phyloP scores from a whole-genome alignment of 2,888 invertebrate species.

The Rhagophthalmus giganteus region DNA sequence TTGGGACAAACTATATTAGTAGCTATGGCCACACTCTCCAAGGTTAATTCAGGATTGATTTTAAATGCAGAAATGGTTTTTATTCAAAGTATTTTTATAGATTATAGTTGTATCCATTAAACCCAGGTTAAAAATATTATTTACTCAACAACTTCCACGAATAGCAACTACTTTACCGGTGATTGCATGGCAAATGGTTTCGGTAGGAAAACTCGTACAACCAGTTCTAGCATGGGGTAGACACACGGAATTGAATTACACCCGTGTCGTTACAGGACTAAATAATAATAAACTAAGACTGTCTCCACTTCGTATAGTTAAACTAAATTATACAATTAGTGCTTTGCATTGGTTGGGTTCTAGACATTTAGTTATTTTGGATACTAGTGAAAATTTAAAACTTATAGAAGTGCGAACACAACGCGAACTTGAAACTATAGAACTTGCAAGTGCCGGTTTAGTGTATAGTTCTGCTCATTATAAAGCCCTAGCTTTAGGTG shows the following conservation, averaged over 20 bases:
- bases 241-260: slow-evolving; percentile 81
- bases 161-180: slow-evolving; percentile 79
- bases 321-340: slow-evolving; percentile 71
- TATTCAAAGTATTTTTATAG: slow-evolving; percentile 53
- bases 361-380: slow-evolving; percentile 80
- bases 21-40: slow-evolving; percentile 92
- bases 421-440: slow-evolving; percentile 81
- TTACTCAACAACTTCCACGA: slow-evolving; percentile 75
- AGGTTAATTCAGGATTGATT: slow-evolving; percentile 58
- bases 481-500: slow-evolving; percentile 92
- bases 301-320: slow-evolving; percentile 70
- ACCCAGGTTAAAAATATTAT: slow-evolving; percentile 76
- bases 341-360: slow-evolving; percentile 83
- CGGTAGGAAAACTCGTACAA: slow-evolving; percentile 62
- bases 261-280: slow-evolving; percentile 67
- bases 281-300: slow-evolving; percentile 58
- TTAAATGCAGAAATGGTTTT: background rate
- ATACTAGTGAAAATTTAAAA: slow-evolving; percentile 82
- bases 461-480: slow-evolving; percentile 88
- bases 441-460: slow-evolving; percentile 77
- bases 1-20: slow-evolving; percentile 76
- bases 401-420: slow-evolving; percentile 87
- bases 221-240: slow-evolving; percentile 77
- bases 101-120: slow-evolving; percentile 77
- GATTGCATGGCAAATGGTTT: slow-evolving; percentile 89